Conservation (phyloP, 2,797 vertebrate genomes). For the Coregonus suidteri region DNA sequence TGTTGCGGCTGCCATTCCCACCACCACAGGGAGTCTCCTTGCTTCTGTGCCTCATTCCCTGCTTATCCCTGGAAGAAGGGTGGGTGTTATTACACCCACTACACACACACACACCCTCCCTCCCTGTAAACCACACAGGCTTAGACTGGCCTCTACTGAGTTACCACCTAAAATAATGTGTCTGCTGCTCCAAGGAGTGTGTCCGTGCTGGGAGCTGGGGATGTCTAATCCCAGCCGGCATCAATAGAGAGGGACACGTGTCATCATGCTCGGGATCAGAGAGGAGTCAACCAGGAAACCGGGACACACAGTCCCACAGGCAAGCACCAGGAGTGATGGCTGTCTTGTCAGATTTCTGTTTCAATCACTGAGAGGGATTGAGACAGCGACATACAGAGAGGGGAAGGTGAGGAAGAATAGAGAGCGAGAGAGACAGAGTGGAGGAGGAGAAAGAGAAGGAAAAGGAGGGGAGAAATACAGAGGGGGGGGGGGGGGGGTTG, state of each 20-base stretch:
- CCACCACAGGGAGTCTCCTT: conserved; percentile 67
- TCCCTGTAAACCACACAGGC: conserved; percentile 46
- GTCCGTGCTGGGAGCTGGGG: conserved; percentile 27
- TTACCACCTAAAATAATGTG: conserved; percentile 65
- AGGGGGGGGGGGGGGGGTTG: neutral
- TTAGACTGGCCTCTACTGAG: conserved; percentile 70
- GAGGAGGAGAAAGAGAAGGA: neutral
- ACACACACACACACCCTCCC: conserved; percentile 9
- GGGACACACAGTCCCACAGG: conserved; percentile 35
- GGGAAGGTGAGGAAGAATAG: conserved; percentile 4
- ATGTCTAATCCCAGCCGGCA: conserved; percentile 62
- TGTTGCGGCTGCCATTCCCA: conserved; percentile 57
- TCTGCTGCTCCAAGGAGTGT: conserved; percentile 67
- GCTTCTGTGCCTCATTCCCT: conserved; percentile 65
- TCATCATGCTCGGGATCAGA: conserved; percentile 70
- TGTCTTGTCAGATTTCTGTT: conserved; percentile 53
- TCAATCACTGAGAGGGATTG: conserved; percentile 51
- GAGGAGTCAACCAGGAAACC: conserved; percentile 54
- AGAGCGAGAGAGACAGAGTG: conserved; percentile 15
- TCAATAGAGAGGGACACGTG: conserved; percentile 69
- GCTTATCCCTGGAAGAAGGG: conserved; percentile 31
- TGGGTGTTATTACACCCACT: conserved; percentile 50
- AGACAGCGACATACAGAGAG: neutral
- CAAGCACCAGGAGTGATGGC: conserved; percentile 38
- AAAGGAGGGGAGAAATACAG: too few species aligned